These are phyloP conservation scores for Sesamia nonagrioides DNA, from an alignment of 1,140 invertebrate genomes.

Conservation along the genomic window DNA sequence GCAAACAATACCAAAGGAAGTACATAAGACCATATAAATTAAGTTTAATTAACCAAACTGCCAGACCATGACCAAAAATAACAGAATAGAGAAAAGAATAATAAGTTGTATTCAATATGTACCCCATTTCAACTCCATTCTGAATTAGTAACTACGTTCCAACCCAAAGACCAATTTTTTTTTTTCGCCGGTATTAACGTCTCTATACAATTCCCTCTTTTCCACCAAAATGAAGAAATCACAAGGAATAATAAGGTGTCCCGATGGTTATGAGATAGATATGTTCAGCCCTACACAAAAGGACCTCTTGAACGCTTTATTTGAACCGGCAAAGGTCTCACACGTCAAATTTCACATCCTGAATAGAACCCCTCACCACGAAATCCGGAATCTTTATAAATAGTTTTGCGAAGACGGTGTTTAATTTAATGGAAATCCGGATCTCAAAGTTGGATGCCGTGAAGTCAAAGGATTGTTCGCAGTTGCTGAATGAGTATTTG, in stretches of 20 bases:
- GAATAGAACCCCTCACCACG: slow-evolving; percentile 73
- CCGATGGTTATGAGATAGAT: slow-evolving; percentile 77
- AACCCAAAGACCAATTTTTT: not conserved
- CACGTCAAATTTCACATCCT: slow-evolving; percentile 86
- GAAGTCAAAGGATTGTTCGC: slow-evolving; percentile 75
- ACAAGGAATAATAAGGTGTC: slow-evolving; percentile 76
- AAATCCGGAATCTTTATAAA: slow-evolving; percentile 86
- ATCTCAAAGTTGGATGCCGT: slow-evolving; percentile 65
- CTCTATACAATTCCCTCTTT: slow-evolving; percentile 62
- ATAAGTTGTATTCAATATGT: too few species aligned
- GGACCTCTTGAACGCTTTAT: slow-evolving; percentile 64
- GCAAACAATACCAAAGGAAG: too few species aligned
- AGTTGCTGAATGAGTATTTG: slow-evolving; percentile 62
- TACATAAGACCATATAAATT: too few species aligned
- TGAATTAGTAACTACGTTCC: not conserved
- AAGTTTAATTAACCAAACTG: too few species aligned
- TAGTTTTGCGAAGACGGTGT: slow-evolving; percentile 79
- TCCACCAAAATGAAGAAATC: slow-evolving; percentile 68
- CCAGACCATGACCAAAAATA: too few species aligned
- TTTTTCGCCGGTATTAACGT: slow-evolving; percentile 40
- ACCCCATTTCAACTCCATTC: too few species aligned
- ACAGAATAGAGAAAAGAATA: too few species aligned
- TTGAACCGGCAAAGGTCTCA: slow-evolving; percentile 72
- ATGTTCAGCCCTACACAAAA: slow-evolving; percentile 72
- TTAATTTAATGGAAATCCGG: slow-evolving; percentile 85